Percentiles rank a stretch among this genome's conserved stretches.
phyloP scores from a whole-genome alignment of 2,113 vertebrate species.

The Periophthalmodon schlosseri region DNA sequence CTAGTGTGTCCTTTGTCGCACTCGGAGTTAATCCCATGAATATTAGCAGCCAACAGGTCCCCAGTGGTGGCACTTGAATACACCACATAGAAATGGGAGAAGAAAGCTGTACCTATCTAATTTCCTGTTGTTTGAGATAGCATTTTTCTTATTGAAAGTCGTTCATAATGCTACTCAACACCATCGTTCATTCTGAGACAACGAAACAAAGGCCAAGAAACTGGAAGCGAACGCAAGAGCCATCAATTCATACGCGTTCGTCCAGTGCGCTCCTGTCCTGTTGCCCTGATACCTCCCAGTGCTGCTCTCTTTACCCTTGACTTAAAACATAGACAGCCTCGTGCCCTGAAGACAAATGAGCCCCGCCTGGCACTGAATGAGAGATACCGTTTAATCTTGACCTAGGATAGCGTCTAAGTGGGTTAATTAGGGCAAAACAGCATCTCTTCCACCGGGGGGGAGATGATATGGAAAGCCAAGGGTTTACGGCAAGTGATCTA shows the following conservation, averaged over 20 bases:
- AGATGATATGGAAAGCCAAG: constrained; percentile 56
- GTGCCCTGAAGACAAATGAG: constrained; percentile 62
- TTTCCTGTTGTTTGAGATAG: constrained; percentile 57
- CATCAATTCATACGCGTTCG: constrained; percentile 29
- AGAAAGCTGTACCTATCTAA: constrained; percentile 54
- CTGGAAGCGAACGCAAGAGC: constrained; percentile 12
- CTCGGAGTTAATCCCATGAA: constrained; percentile 53
- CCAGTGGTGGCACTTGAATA: constrained; percentile 53
- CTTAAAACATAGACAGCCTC: constrained; percentile 46
- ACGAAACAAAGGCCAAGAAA: constrained; percentile 23
- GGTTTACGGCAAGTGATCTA: constrained; percentile 48
- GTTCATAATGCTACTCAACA: constrained; percentile 16
- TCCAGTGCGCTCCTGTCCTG: constrained; percentile 7
- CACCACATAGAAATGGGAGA: constrained; percentile 46
- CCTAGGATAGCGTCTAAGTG: constrained; percentile 63
- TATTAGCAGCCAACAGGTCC: constrained; percentile 45
- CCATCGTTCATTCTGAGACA: not conserved
- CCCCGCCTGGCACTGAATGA: constrained; percentile 61
- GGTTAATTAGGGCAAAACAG: constrained; percentile 70
- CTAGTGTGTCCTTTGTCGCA: constrained; percentile 58
- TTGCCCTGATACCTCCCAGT: constrained; percentile 38
- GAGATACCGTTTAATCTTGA: constrained; percentile 66
- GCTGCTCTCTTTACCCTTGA: constrained; percentile 63
- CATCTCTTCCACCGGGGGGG: constrained; percentile 41
- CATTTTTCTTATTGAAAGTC: constrained; percentile 33